A percentile compares a stretch with the other conserved stretches of the same genome.
phyloP scores from a whole-genome alignment of 2,113 vertebrate genomes.

The Pionites leucogaster region DNA sequence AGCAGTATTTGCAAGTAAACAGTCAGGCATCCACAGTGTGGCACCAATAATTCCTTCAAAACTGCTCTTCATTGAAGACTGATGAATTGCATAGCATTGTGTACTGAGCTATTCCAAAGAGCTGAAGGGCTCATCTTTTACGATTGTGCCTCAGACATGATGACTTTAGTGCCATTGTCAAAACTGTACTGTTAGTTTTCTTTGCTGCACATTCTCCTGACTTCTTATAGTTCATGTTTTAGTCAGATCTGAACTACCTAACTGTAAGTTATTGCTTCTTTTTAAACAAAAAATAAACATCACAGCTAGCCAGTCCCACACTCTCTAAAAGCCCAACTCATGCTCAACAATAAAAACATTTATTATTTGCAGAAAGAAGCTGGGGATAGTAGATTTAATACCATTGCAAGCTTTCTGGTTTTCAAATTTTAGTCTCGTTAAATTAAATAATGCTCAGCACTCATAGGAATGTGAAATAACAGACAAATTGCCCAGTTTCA shows the following conservation, averaged over 20 bases:
- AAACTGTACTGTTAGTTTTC: not conserved
- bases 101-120: not conserved
- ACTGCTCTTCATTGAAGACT: not conserved
- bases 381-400: not conserved
- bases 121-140: not conserved
- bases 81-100: not conserved
- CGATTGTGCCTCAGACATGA: not conserved
- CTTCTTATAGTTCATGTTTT: not conserved
- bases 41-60: not conserved
- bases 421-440: not conserved
- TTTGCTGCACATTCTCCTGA: not conserved
- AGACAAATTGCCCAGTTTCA: not conserved
- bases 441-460: not conserved
- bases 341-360: not conserved
- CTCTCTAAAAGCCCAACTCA: not conserved
- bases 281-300: not conserved
- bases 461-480: not conserved
- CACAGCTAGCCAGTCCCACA: not conserved
- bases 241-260: not conserved
- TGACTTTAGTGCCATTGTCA: fast-evolving
- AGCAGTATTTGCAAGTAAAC: not conserved
- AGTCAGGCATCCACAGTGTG: not conserved
- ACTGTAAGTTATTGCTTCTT: not conserved
- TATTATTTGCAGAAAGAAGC: not conserved
- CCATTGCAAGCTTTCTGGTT: not conserved